Percentiles rank a stretch among this genome's conserved stretches.
Evolutionary conservation across 2,113 vertebrate genomes (phyloP).

Genomic region (Gadus chalcogrammus): DNA sequence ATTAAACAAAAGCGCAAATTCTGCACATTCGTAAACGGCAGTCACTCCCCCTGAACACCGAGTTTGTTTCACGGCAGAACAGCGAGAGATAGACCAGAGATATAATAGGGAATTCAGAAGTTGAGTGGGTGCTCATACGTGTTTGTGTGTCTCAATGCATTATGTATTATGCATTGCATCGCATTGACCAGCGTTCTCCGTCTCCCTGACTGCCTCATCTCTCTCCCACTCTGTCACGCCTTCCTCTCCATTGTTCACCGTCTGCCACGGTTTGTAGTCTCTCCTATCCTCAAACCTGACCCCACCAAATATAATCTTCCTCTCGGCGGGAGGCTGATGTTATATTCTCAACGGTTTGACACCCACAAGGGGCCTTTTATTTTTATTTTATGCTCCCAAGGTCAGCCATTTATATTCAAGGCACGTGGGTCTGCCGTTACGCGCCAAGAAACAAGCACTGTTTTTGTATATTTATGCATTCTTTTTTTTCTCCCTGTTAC

Average conservation of each 20-base stretch:
- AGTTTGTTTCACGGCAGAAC: neutral
- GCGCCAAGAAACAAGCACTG: slow-evolving; percentile 45
- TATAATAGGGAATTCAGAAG: too few relatives aligned
- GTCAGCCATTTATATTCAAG: slow-evolving; percentile 56
- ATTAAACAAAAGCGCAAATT: too few relatives aligned
- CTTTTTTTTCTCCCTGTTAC: slow-evolving; percentile 17
- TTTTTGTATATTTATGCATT: neutral
- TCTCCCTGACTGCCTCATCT: neutral
- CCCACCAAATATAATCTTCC: slow-evolving; percentile 43
- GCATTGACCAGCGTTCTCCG: neutral
- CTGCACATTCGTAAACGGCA: too few relatives aligned
- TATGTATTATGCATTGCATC: too few relatives aligned
- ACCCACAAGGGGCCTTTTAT: slow-evolving; percentile 34
- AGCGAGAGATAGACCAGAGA: too few relatives aligned
- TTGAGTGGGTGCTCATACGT: too few relatives aligned
- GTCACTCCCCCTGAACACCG: too few relatives aligned
- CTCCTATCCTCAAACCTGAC: slow-evolving; percentile 21
- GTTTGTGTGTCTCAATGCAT: too few relatives aligned
- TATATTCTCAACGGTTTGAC: slow-evolving; percentile 52
- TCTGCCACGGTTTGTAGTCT: slow-evolving; percentile 7
- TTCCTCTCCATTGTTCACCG: neutral
- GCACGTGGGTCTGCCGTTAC: slow-evolving; percentile 45
- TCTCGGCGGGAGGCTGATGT: slow-evolving; percentile 40
- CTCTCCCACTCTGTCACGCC: neutral
- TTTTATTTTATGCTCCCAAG: slow-evolving; percentile 49